Evolutionary conservation across 2,888 invertebrate genomes (phyloP).

Genomic region (Cataglyphis rosenhaueri): DNA sequence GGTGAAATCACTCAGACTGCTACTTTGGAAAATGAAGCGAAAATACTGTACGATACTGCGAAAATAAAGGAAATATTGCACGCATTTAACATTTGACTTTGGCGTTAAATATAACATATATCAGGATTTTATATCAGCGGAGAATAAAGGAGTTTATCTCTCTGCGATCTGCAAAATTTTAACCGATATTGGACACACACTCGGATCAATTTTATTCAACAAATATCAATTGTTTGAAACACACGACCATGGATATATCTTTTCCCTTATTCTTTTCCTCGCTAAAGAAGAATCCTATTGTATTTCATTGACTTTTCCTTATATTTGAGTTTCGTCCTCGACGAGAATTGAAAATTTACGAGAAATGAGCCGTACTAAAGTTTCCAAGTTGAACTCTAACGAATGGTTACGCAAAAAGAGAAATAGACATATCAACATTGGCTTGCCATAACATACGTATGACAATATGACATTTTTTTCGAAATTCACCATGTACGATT

Average conservation of each 20-base stretch:
- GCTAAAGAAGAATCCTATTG: constrained; percentile 18
- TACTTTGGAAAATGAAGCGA: not conserved
- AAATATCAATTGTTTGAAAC: constrained; percentile 6
- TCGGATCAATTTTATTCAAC: constrained; percentile 7
- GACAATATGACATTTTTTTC: not conserved
- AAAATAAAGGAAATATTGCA: not conserved
- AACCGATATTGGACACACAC: not conserved
- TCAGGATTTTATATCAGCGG: not conserved
- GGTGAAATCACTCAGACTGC: constrained; percentile 2
- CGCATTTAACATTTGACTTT: constrained; percentile 6
- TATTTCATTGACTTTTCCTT: constrained; percentile 43
- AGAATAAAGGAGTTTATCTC: not conserved
- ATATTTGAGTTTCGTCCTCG: constrained; percentile 1
- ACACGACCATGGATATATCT: not conserved
- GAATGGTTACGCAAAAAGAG: constrained; percentile 19
- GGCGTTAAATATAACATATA: not conserved
- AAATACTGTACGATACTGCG: not conserved
- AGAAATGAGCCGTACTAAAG: constrained; percentile 64
- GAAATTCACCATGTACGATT: not conserved
- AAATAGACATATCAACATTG: constrained; percentile 57
- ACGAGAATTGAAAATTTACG: constrained; percentile 18
- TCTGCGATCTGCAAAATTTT: constrained; percentile 2
- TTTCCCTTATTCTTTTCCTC: not conserved
- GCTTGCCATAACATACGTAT: not conserved
- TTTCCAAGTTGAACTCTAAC: constrained; percentile 59